phyloP scores from a whole-genome alignment of 2,113 vertebrate genomes.

The Seriola aureovittata region DNA sequence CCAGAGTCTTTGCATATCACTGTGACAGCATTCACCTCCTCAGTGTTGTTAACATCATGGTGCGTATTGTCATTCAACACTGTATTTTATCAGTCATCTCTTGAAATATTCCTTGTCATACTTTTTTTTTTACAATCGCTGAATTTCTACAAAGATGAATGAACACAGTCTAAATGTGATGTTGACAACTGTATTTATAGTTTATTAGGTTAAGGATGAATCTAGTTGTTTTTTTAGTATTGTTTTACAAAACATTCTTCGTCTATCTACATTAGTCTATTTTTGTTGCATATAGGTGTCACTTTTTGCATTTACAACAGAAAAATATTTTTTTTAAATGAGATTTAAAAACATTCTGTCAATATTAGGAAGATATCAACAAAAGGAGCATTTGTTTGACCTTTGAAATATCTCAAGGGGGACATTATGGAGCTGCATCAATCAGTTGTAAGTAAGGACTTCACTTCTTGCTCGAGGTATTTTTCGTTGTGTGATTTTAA shows the following conservation, averaged over 20 bases:
- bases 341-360: neutral
- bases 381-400: slow-evolving; percentile 82
- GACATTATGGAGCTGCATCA: slow-evolving; percentile 85
- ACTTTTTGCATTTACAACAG: neutral
- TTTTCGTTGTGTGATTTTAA: neutral
- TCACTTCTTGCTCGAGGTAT: neutral
- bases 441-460: slow-evolving; percentile 86
- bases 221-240: neutral
- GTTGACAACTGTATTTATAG: neutral
- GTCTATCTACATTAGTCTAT: neutral
- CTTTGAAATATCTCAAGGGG: slow-evolving; percentile 81
- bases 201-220: neutral
- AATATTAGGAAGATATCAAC: slow-evolving; percentile 86
- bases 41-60: slow-evolving; percentile 87
- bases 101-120: neutral
- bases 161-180: neutral
- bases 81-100: neutral
- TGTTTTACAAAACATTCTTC: neutral
- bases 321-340: neutral
- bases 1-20: slow-evolving; percentile 85
- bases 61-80: slow-evolving; percentile 71
- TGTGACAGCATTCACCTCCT: slow-evolving; percentile 81
- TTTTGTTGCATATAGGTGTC: neutral
- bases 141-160: neutral
- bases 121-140: neutral